phyloP scores from a whole-genome alignment of 2,113 vertebrate genomes.

The Galeopterus variegatus region DNA sequence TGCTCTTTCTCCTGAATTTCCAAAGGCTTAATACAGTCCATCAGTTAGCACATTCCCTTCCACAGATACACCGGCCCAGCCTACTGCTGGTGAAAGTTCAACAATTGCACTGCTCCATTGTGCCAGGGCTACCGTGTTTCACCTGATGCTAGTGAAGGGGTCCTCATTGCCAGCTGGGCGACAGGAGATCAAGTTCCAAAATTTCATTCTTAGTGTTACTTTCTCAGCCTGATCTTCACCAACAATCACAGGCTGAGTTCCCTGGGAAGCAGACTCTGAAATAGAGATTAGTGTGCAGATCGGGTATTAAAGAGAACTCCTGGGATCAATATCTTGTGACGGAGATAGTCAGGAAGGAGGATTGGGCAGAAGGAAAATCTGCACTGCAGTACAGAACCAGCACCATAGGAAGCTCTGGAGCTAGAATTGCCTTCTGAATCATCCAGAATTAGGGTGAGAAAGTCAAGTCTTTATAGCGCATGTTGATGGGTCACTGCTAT shows the following conservation, averaged over 20 bases:
- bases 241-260: neutral
- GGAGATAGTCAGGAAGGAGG: neutral
- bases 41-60: too few relatives aligned
- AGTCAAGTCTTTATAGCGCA: fast-evolving
- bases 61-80: fast-evolving
- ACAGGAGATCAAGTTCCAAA: too few relatives aligned
- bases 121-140: neutral
- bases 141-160: neutral
- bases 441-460: neutral
- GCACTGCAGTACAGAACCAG: neutral
- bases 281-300: neutral
- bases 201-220: neutral
- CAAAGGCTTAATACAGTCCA: neutral
- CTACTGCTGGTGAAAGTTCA: neutral
- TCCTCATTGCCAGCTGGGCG: neutral
- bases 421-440: neutral
- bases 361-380: neutral
- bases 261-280: neutral
- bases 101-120: neutral
- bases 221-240: neutral
- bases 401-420: neutral
- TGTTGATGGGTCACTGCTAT: fast-evolving
- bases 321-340: too few relatives aligned
- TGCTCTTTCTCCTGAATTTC: neutral
- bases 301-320: too few relatives aligned